Conservation (phyloP, 1,140 invertebrate genomes). For the Lutraria rhynchaena region DNA sequence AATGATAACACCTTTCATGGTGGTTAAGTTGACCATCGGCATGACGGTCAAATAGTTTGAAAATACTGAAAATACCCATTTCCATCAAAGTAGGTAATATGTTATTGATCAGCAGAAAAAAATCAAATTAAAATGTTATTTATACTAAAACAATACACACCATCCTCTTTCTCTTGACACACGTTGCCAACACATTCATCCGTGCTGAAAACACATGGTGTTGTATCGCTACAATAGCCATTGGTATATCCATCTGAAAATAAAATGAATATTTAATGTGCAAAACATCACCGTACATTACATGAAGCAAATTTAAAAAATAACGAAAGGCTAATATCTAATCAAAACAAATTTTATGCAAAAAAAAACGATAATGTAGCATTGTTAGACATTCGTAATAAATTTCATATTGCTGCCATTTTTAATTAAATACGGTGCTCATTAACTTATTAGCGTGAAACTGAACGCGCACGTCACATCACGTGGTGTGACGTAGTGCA, state of each 20-base stretch:
- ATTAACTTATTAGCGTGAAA: no score
- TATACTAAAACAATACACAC: no score
- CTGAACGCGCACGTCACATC: no score
- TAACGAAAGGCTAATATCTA: background rate
- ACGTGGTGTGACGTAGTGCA: no score
- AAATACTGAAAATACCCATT: no score
- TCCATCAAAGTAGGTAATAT: no score
- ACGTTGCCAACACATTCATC: slow-evolving; percentile 4
- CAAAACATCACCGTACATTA: background rate
- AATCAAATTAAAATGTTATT: no score
- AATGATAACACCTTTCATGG: no score
- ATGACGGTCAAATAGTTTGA: no score
- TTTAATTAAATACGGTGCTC: background rate
- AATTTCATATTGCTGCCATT: background rate
- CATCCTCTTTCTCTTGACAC: background rate
- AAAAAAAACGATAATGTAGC: background rate
- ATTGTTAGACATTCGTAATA: background rate
- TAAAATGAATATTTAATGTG: background rate
- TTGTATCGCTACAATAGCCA: slow-evolving; percentile 1
- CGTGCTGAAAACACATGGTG: background rate
- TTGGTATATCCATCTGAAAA: background rate
- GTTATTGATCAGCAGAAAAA: no score
- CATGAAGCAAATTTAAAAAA: background rate
- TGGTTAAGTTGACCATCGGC: no score
- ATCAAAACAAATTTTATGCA: background rate